Conservation (phyloP, 2,888 invertebrate species). For the Tenthredo livida region DNA sequence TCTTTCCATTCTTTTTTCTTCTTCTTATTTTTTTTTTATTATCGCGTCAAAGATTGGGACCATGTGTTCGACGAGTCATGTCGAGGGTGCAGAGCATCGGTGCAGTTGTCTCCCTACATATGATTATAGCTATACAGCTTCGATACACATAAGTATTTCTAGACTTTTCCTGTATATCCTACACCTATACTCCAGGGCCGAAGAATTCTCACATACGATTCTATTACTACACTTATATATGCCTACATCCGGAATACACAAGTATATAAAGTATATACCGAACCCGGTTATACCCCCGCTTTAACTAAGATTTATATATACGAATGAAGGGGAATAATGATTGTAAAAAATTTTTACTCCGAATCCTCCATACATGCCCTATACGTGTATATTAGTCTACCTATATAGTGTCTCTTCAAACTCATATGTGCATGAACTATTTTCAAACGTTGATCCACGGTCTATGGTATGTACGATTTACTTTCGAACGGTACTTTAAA, state of each 20-base stretch:
- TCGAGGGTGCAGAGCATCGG: slow-evolving; percentile 27
- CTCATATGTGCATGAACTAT: neutral
- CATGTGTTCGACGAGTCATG: slow-evolving; percentile 63
- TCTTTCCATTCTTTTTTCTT: neutral
- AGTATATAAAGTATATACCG: neutral
- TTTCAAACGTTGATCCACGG: too few relatives aligned
- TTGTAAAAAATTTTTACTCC: slow-evolving; percentile 10
- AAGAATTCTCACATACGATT: neutral
- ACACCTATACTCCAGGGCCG: neutral
- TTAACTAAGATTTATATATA: slow-evolving; percentile 25
- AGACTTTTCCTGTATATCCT: neutral
- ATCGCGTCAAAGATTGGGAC: slow-evolving; percentile 65
- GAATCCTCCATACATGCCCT: neutral
- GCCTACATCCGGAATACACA: slow-evolving; percentile 27
- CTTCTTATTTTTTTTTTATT: slow-evolving; percentile 41
- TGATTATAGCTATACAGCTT: neutral
- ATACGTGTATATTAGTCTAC: neutral
- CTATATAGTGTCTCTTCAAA: neutral
- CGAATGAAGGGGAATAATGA: slow-evolving; percentile 2
- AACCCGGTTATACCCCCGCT: slow-evolving; percentile 4
- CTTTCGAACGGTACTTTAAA: neutral
- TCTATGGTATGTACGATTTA: too few relatives aligned
- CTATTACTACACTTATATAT: neutral
- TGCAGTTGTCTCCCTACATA: neutral
- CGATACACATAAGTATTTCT: slow-evolving; percentile 34